Evolutionary conservation across 2,888 invertebrate genomes (phyloP).

Genomic region (Acleris holmiana): DNA sequence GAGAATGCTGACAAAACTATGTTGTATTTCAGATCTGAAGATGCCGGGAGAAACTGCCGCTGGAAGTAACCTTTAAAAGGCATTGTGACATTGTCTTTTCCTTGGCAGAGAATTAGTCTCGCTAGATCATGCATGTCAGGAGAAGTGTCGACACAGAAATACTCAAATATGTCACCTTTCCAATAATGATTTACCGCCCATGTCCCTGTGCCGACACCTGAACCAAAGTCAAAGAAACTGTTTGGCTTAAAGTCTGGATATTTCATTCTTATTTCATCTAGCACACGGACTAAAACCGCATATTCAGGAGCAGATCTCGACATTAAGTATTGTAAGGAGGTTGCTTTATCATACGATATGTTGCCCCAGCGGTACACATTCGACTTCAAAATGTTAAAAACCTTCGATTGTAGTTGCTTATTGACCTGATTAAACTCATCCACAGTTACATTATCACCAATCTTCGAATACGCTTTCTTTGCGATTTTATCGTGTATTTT

Average conservation of each 20-base stretch:
- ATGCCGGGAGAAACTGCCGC: constrained; percentile 92
- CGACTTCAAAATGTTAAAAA: constrained; percentile 83
- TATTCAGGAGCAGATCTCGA: constrained; percentile 90
- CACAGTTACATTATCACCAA: constrained; percentile 50
- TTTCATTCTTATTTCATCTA: constrained; percentile 88
- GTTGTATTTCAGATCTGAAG: constrained; percentile 86
- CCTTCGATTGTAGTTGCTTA: constrained; percentile 78
- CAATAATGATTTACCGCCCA: constrained; percentile 93
- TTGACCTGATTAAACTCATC: constrained; percentile 71
- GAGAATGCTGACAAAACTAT: constrained; percentile 92
- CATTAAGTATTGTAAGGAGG: constrained; percentile 88
- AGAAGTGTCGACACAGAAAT: constrained; percentile 93
- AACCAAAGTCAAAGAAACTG: constrained; percentile 95
- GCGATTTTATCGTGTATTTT: constrained; percentile 69
- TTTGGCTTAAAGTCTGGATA: constrained; percentile 89
- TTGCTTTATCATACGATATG: constrained; percentile 87
- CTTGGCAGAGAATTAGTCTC: constrained; percentile 87
- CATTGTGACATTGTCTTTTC: constrained; percentile 85
- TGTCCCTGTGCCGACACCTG: constrained; percentile 93
- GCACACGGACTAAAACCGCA: constrained; percentile 87
- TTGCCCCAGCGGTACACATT: constrained; percentile 90
- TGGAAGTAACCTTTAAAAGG: constrained; percentile 87
- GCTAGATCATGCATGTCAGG: constrained; percentile 92
- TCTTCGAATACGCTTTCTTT: constrained; percentile 57
- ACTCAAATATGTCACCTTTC: constrained; percentile 90